Evolutionary conservation across 2,113 vertebrate genomes (phyloP).

Genomic region (Ctenodactylus gundi): DNA sequence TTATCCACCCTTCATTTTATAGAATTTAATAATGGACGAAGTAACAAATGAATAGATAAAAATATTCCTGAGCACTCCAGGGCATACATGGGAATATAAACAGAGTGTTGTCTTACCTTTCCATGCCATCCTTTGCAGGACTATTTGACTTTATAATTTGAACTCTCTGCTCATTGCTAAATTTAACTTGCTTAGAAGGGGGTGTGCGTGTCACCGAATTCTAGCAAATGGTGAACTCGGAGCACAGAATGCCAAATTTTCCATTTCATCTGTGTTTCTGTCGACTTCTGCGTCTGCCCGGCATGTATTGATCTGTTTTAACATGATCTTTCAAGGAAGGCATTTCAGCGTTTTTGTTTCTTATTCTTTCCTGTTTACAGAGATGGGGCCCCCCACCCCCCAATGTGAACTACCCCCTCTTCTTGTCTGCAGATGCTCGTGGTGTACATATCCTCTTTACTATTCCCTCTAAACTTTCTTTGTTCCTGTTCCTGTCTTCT

Average conservation of each 20-base stretch:
- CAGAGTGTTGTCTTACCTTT: not conserved
- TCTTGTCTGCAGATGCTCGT: conserved; percentile 36
- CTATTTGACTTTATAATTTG: conserved; percentile 75
- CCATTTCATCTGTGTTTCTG: conserved; percentile 28
- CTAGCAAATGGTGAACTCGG: not conserved
- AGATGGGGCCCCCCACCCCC: not conserved
- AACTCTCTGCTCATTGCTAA: conserved; percentile 51
- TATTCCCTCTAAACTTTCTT: conserved; percentile 83
- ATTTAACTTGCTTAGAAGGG: conserved; percentile 14
- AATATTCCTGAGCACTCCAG: conserved; percentile 57
- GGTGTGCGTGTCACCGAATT: not conserved
- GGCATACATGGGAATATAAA: conserved; percentile 19
- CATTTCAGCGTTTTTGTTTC: not conserved
- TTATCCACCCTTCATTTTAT: conserved; percentile 5
- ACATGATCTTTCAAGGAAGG: not conserved
- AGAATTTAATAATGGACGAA: conserved; percentile 67
- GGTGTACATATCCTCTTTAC: conserved; percentile 61
- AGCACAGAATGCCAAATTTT: not conserved
- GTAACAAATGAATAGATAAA: conserved; percentile 71
- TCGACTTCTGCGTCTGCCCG: not conserved
- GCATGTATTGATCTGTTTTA: not conserved
- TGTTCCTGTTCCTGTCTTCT: conserved; percentile 82
- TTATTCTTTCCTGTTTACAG: not conserved
- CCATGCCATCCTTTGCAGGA: not conserved
- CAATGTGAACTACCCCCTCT: conserved; percentile 18